A percentile compares a stretch with the other conserved stretches of the same genome.
Conservation (phyloP, 2,113 vertebrate species). For the Eleginops maclovinus region DNA sequence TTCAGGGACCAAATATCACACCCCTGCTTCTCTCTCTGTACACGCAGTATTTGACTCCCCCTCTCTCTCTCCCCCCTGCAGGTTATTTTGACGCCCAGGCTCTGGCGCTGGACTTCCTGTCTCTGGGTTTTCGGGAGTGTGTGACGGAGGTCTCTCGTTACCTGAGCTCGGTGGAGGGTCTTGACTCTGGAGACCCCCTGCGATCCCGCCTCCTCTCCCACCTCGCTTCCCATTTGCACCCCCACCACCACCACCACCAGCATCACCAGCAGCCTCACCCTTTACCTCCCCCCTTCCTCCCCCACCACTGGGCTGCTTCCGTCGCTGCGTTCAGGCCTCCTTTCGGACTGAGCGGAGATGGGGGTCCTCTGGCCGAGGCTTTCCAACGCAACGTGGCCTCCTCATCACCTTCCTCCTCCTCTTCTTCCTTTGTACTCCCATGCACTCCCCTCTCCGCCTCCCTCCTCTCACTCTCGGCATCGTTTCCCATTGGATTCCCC, state of each 20-base stretch:
- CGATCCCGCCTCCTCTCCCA: slow-evolving; percentile 92
- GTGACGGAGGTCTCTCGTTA: slow-evolving; percentile 92
- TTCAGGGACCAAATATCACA: no score
- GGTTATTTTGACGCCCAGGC: slow-evolving; percentile 92
- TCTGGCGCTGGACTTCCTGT: slow-evolving; percentile 97
- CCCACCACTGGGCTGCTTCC: slow-evolving; percentile 86
- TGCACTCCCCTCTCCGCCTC: no score
- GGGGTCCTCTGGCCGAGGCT: slow-evolving; percentile 84
- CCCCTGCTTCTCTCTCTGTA: no score
- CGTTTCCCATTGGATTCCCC: slow-evolving; percentile 90
- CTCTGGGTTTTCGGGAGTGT: slow-evolving; percentile 95
- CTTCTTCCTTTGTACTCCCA: slow-evolving; percentile 78
- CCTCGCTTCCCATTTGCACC: slow-evolving; percentile 81
- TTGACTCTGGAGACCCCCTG: slow-evolving; percentile 89
- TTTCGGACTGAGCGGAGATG: slow-evolving; percentile 84
- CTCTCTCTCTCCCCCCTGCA: slow-evolving; percentile 51
- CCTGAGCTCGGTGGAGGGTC: slow-evolving; percentile 90
- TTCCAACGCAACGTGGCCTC: slow-evolving; percentile 81
- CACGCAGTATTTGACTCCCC: neutral
- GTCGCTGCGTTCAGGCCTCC: slow-evolving; percentile 88
- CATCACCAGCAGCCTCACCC: slow-evolving; percentile 78
- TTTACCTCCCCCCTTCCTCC: slow-evolving; percentile 84
- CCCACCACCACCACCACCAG: slow-evolving; percentile 82
- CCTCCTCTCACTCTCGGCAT: slow-evolving; percentile 90
- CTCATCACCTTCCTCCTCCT: slow-evolving; percentile 59